Conservation (phyloP, 2,113 vertebrate species). For the Capreolus pygargus region DNA sequence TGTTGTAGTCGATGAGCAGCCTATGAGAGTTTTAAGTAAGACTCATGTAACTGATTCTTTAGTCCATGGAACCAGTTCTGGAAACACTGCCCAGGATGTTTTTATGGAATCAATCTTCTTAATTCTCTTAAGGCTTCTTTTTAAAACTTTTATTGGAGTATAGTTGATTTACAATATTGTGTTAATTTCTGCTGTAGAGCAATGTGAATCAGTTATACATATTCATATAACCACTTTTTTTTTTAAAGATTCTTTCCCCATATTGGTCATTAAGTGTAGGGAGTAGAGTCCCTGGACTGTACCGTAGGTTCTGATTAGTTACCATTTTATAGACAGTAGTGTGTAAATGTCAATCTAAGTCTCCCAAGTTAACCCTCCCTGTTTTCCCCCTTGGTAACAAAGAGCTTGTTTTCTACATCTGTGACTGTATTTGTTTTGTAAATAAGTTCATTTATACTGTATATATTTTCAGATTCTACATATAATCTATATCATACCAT, state of each 20-base stretch:
- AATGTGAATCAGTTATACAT: not conserved
- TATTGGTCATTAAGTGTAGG: not conserved
- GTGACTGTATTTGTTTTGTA: not conserved
- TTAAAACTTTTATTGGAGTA: not conserved
- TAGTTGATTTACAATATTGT: not conserved
- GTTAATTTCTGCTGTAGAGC: not conserved
- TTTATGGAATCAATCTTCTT: not conserved
- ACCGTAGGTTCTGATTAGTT: not conserved
- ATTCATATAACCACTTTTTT: not conserved
- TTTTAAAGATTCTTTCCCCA: not conserved
- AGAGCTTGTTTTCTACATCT: not conserved
- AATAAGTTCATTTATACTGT: not conserved
- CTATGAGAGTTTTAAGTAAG: not conserved
- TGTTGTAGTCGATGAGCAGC: not conserved
- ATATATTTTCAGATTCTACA: not conserved
- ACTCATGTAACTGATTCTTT: not conserved
- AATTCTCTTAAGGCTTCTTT: not conserved
- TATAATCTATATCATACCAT: not conserved
- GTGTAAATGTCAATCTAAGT: not conserved
- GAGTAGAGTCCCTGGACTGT: not conserved
- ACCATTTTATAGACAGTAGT: not conserved
- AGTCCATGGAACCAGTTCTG: not conserved
- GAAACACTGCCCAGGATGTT: not conserved
- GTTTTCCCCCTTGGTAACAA: not conserved
- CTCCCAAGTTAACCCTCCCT: not conserved